Conservation (phyloP, 2,113 vertebrate species). For the Larimichthys polyactis region DNA sequence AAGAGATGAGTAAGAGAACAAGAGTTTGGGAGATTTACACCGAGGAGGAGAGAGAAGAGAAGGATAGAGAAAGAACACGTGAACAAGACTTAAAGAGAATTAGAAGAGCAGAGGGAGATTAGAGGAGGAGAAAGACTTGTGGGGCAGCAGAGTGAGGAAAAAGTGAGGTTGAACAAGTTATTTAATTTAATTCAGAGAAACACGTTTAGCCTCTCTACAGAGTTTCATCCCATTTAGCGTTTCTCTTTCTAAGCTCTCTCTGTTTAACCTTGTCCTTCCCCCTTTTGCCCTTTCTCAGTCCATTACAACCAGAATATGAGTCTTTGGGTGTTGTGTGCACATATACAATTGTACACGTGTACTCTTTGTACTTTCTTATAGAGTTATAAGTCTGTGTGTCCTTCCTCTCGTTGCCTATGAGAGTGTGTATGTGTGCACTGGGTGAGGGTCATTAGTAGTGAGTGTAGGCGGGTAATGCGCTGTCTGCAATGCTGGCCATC, state of each 20-base stretch:
- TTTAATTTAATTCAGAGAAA: slow-evolving; percentile 66
- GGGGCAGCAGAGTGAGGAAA: slow-evolving; percentile 27
- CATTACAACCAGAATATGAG: slow-evolving; percentile 49
- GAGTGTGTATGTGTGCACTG: slow-evolving; percentile 29
- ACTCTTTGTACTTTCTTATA: slow-evolving; percentile 43
- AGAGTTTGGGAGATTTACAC: slow-evolving; percentile 51
- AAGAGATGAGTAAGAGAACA: slow-evolving; percentile 49
- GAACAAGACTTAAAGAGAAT: slow-evolving; percentile 53
- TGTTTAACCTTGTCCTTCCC: not conserved
- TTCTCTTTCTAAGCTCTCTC: slow-evolving; percentile 30
- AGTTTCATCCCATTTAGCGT: slow-evolving; percentile 51
- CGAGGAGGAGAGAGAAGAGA: slow-evolving; percentile 18
- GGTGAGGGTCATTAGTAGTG: slow-evolving; percentile 68
- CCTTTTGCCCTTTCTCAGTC: slow-evolving; percentile 52
- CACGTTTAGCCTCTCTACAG: slow-evolving; percentile 35
- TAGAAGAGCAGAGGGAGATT: slow-evolving; percentile 52
- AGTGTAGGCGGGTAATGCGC: slow-evolving; percentile 77
- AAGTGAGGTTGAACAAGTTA: slow-evolving; percentile 51
- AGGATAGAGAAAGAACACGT: slow-evolving; percentile 30
- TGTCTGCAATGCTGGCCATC: slow-evolving; percentile 73
- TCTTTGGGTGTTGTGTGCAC: slow-evolving; percentile 31
- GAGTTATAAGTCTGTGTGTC: slow-evolving; percentile 29
- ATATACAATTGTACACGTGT: slow-evolving; percentile 1
- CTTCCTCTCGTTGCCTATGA: slow-evolving; percentile 35
- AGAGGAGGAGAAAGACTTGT: slow-evolving; percentile 46